Base-by-base conservation (phyloP, 2,888 invertebrate genomes). In the Drosophila putrida region DNA sequence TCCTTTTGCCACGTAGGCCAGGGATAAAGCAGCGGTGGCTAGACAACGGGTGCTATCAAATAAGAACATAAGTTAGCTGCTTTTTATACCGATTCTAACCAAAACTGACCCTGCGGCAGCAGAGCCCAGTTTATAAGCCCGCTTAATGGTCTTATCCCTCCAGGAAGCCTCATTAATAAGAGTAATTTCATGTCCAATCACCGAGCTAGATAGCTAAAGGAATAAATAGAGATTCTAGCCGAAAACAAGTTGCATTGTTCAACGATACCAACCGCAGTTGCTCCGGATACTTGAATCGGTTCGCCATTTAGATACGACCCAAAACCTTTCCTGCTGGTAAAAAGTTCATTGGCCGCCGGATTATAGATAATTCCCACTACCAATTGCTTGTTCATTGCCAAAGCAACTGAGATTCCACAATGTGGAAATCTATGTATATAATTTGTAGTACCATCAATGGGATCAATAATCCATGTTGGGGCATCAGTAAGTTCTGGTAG, bases 371-470 rank as follows among this genome's bases (percentile, higher is more conserved):
- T 94, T 33, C 96, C 97, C 70, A 96, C 88, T 4, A 94, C 93
- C 49, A 94, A 88, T 83, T 94, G 92, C 81, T 95, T 94, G 41
- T 94, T 91, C 15, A 95, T 90, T 0, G 93, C 88, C 27, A 95
- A 88, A 28, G 94, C 96, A 41, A 96, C 93, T 0, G 96, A 96
- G 67, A 96, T 95, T 78, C 95, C 95, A 47, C 94, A 93, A 63
- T 94, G 93, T 4, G 95, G 95, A 88, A 95, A 94, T 11, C 93
- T 93, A 80, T 94, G 93, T 25, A 97, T 95, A 90, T 96, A 97
- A 93, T 97, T 97, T 58, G 95, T 94, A 1, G 97, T 97, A n/a
- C 97, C 97, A 93, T 97, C 97, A 47, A 97, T 96, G 6, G 97
- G 97, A 92, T 97, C 96, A 67, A 96, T 95, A 55, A 96, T 95